Percentiles rank a stretch among this genome's conserved stretches.
Evolutionary conservation across 2,888 invertebrate genomes (phyloP).

Genomic region (Drosophila monieri): DNA sequence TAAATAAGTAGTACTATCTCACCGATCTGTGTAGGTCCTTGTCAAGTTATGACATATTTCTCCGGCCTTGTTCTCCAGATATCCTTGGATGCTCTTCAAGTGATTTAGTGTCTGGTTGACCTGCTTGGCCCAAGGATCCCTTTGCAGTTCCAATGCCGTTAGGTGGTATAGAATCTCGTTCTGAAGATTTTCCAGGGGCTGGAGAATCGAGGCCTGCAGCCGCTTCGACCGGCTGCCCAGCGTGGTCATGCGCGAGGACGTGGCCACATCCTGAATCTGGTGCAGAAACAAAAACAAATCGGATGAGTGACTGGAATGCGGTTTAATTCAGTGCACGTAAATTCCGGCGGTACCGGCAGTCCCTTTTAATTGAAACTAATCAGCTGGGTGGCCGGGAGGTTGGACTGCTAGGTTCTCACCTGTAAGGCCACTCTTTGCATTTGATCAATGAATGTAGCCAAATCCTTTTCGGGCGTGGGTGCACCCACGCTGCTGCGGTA

Average conservation of each 20-base stretch:
- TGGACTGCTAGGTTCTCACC: slow-evolving; percentile 62
- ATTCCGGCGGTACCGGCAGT: neutral
- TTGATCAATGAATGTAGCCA: slow-evolving; percentile 84
- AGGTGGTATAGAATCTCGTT: slow-evolving; percentile 90
- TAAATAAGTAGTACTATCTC: slow-evolving; percentile 11
- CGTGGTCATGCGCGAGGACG: slow-evolving; percentile 89
- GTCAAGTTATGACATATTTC: slow-evolving; percentile 89
- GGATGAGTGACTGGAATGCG: slow-evolving; percentile 8
- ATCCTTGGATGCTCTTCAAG: slow-evolving; percentile 90
- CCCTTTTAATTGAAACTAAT: slow-evolving; percentile 38
- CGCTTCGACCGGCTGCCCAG: slow-evolving; percentile 88
- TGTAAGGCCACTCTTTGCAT: slow-evolving; percentile 84
- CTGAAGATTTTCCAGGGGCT: slow-evolving; percentile 88
- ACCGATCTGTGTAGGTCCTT: slow-evolving; percentile 81
- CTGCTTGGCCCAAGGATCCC: slow-evolving; percentile 89
- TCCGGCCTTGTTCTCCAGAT: slow-evolving; percentile 89
- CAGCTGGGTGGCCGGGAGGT: slow-evolving; percentile 4
- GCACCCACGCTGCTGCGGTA: slow-evolving; percentile 82
- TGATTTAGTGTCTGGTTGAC: slow-evolving; percentile 89
- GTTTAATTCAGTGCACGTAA: slow-evolving; percentile 20
- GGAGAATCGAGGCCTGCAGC: slow-evolving; percentile 87
- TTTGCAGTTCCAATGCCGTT: slow-evolving; percentile 89
- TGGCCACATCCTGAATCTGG: slow-evolving; percentile 88
- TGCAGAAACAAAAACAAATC: slow-evolving; percentile 8
- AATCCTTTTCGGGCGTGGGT: slow-evolving; percentile 84